These are phyloP conservation scores for Propsilocerus akamusi DNA, from an alignment of 1,140 invertebrate species.

Conservation along the genomic window DNA sequence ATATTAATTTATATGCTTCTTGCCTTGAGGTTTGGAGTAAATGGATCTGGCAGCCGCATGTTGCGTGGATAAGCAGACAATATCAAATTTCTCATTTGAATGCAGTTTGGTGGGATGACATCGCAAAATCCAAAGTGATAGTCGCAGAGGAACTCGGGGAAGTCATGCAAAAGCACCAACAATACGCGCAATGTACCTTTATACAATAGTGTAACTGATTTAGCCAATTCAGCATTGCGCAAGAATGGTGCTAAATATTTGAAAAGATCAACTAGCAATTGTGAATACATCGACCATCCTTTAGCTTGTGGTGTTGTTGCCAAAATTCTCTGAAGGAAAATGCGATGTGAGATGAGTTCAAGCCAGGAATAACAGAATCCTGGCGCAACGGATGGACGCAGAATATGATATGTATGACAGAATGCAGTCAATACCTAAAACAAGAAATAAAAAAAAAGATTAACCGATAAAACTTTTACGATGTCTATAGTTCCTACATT, in stretches of 20 bases:
- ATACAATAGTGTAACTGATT: constrained; percentile 83
- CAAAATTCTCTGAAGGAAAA: constrained; percentile 88
- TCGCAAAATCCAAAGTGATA: constrained; percentile 99
- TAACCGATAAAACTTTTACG: constrained; percentile 5
- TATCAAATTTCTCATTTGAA: constrained; percentile 97
- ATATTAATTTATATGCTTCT: not conserved
- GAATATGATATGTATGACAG: constrained; percentile 79
- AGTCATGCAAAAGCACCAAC: constrained; percentile 93
- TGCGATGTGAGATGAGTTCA: constrained; percentile 88
- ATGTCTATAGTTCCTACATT: constrained; percentile 10
- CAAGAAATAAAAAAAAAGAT: constrained; percentile 12
- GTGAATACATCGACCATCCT: constrained; percentile 76
- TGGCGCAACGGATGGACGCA: constrained; percentile 85
- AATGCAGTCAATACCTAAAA: constrained; percentile 61
- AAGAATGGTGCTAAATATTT: constrained; percentile 94
- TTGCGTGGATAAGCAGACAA: constrained; percentile 93
- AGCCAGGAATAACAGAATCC: constrained; percentile 98
- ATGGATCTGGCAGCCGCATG: constrained; percentile 95
- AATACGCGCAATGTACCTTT: constrained; percentile 91
- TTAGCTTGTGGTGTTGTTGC: constrained; percentile 71
- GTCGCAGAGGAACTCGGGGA: constrained; percentile 97
- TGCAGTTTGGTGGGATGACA: constrained; percentile 96
- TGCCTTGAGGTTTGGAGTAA: constrained; percentile 83
- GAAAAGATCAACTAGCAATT: constrained; percentile 87
- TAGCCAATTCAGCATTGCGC: constrained; percentile 86